Evolutionary conservation across 1,140 invertebrate species (phyloP).

Genomic region (Habropoda laboriosa): DNA sequence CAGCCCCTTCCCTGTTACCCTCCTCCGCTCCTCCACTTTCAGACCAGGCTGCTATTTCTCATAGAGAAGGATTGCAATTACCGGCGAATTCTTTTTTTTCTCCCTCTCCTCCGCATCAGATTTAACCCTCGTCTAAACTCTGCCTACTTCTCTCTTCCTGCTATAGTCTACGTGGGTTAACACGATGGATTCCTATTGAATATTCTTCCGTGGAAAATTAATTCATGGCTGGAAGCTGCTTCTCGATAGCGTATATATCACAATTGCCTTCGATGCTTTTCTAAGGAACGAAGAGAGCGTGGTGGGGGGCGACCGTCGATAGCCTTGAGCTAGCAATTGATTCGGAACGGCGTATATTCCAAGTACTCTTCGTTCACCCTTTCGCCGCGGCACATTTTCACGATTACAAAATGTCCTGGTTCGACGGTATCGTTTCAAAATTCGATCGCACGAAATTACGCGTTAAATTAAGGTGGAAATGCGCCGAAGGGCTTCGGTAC

Average conservation of each 20-base stretch:
- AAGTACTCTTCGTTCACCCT: too few relatives aligned
- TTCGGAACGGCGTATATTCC: neutral
- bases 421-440: too few relatives aligned
- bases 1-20: constrained; percentile 33
- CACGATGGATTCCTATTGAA: neutral
- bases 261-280: neutral
- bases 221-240: neutral
- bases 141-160: too few relatives aligned
- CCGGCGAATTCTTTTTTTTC: neutral
- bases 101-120: too few relatives aligned
- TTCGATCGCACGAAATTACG: too few relatives aligned
- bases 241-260: neutral
- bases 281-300: too few relatives aligned
- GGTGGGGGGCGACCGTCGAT: neutral
- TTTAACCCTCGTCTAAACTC: neutral
- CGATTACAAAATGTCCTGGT: too few relatives aligned
- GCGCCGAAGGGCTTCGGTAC: too few relatives aligned
- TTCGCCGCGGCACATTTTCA: neutral
- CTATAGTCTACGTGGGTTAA: neutral
- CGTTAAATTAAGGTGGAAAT: too few relatives aligned
- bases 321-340: neutral
- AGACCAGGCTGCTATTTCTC: neutral
- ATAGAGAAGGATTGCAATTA: neutral
- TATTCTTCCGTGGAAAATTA: neutral
- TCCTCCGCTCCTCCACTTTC: neutral